Percentiles rank a stretch among this genome's conserved stretches.
These are phyloP conservation scores for Anthoscopus minutus DNA, from an alignment of 2,113 vertebrate species.

Conservation along the genomic window DNA sequence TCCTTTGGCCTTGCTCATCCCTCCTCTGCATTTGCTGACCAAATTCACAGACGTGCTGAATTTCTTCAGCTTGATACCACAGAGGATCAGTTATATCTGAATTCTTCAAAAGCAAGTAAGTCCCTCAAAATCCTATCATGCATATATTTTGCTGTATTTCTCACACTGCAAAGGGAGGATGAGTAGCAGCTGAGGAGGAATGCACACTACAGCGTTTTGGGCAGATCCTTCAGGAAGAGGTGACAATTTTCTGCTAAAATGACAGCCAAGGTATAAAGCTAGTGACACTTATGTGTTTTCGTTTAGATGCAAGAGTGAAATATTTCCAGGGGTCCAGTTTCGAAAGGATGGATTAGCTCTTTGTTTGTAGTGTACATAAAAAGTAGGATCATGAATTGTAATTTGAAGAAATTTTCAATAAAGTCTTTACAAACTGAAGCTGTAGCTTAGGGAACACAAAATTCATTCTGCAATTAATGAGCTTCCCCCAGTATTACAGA, in stretches of 20 bases:
- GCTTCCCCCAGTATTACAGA: neutral
- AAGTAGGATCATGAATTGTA: neutral
- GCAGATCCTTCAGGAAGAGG: neutral
- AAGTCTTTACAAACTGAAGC: neutral
- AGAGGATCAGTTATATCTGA: neutral
- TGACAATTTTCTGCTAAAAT: neutral
- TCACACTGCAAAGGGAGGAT: neutral
- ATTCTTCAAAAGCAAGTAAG: neutral
- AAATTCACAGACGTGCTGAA: neutral
- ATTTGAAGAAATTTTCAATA: neutral
- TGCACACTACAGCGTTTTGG: neutral
- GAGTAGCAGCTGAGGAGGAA: neutral
- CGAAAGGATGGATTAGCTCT: neutral
- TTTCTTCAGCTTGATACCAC: neutral
- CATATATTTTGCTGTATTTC: neutral
- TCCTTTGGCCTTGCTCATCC: neutral
- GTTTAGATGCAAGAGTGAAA: neutral
- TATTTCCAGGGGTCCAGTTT: neutral
- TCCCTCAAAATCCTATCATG: neutral
- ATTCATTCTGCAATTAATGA: neutral
- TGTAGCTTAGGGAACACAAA: neutral
- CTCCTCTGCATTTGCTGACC: neutral
- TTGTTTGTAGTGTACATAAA: neutral
- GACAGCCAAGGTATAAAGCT: neutral
- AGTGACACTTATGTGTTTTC: neutral